These are phyloP conservation scores for Barypeithes pellucidus DNA, from an alignment of 2,888 invertebrate species.

Conservation along the genomic window DNA sequence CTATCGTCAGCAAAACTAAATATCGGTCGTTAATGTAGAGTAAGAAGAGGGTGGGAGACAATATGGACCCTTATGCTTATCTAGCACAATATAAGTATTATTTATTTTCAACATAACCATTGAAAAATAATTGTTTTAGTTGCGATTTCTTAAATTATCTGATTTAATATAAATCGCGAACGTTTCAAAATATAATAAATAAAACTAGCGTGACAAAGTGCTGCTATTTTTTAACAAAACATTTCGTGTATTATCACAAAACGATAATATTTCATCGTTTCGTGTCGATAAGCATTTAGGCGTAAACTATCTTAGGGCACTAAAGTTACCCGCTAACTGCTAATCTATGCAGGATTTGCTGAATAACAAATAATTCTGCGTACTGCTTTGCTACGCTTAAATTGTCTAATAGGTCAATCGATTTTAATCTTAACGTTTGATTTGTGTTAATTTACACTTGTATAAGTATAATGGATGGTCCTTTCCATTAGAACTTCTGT, in stretches of 20 bases:
- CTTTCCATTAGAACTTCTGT: neutral
- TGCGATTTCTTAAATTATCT: no score
- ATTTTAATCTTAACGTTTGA: slow-evolving; percentile 13
- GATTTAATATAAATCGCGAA: no score
- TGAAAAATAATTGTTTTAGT: no score
- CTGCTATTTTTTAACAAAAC: neutral
- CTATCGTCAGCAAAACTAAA: no score
- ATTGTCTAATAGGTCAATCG: slow-evolving; percentile 19
- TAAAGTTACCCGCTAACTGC: neutral
- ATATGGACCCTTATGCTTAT: no score
- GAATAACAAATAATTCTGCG: slow-evolving; percentile 7
- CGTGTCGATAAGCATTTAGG: slow-evolving; percentile 3
- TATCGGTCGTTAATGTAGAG: no score
- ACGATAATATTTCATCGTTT: neutral
- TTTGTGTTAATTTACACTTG: slow-evolving; percentile 9
- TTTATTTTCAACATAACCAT: no score
- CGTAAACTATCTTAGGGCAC: neutral
- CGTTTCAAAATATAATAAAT: no score
- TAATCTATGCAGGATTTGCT: neutral
- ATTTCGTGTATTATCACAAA: neutral
- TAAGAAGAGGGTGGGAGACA: no score
- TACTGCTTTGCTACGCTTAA: slow-evolving; percentile 11
- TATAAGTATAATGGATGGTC: slow-evolving; percentile 7
- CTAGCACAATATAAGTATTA: no score
- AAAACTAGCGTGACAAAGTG: neutral